A percentile compares a stretch with the other conserved stretches of the same genome.
Conservation (phyloP, 2,888 invertebrate species). For the Nycteola revayana region DNA sequence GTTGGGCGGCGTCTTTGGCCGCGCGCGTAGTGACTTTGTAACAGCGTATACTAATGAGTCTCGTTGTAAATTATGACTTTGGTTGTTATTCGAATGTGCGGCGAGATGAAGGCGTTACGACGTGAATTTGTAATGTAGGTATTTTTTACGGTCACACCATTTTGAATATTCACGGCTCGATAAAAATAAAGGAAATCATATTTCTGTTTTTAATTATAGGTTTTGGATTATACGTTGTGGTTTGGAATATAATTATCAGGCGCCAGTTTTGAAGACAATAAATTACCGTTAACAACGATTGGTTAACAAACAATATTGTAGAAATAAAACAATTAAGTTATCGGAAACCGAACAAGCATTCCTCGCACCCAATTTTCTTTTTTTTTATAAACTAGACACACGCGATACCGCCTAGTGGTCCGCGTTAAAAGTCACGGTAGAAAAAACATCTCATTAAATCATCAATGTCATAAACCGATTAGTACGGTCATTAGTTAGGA, state of each 20-base stretch:
- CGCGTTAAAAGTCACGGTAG: constrained; percentile 35
- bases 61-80: constrained; percentile 64
- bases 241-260: constrained; percentile 1
- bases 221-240: constrained; percentile 10
- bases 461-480: constrained; percentile 74
- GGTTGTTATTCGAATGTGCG: constrained; percentile 61
- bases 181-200: constrained; percentile 30
- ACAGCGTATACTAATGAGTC: constrained; percentile 68
- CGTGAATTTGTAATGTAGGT: constrained; percentile 64
- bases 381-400: constrained; percentile 12
- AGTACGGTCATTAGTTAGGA: constrained; percentile 49
- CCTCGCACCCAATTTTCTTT: constrained; percentile 15
- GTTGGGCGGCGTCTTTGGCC: constrained; percentile 59
- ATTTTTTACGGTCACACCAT: constrained; percentile 48
- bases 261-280: too few species aligned
- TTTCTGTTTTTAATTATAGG: constrained; percentile 25
- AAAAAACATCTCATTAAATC: constrained; percentile 52
- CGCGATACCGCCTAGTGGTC: constrained; percentile 16
- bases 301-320: too few species aligned
- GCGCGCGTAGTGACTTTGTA: constrained; percentile 54
- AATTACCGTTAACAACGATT: too few species aligned
- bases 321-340: constrained; percentile 1
- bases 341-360: constrained; percentile 3
- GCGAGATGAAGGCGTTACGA: constrained; percentile 69
- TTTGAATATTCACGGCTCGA: constrained; percentile 29